These are phyloP conservation scores for Pelusios castaneus DNA, from an alignment of 2,113 vertebrate genomes.

Conservation along the genomic window DNA sequence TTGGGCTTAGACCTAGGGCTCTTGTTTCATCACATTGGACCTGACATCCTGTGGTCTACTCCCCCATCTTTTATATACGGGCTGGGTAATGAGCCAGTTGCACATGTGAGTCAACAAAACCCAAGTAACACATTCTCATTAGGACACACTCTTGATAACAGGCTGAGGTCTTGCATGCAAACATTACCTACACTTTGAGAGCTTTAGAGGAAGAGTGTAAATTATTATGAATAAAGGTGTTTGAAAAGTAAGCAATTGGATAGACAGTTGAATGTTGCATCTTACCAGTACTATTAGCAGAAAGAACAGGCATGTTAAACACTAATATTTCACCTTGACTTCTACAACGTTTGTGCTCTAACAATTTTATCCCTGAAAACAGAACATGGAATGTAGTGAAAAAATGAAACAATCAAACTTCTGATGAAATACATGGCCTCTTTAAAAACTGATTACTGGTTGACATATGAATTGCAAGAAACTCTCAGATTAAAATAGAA, in stretches of 20 bases:
- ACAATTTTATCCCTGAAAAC: neutral
- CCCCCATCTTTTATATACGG: neutral
- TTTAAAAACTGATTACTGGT: conserved; percentile 7
- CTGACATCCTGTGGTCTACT: neutral
- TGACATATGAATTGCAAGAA: conserved; percentile 39
- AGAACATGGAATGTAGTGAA: neutral
- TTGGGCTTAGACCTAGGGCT: neutral
- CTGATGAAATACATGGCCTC: neutral
- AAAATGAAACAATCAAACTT: neutral
- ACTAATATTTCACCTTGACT: neutral
- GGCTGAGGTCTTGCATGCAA: neutral
- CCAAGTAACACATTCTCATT: neutral
- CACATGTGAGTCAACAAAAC: neutral
- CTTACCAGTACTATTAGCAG: neutral
- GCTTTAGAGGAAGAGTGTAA: neutral
- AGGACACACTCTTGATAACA: neutral
- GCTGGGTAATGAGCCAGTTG: neutral
- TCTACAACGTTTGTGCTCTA: neutral
- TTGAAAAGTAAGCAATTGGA: neutral
- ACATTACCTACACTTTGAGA: neutral
- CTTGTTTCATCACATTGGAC: neutral
- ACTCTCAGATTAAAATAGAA: conserved; percentile 54
- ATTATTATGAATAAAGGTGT: neutral
- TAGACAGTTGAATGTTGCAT: neutral
- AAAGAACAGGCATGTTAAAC: neutral